Evolutionary conservation across 2,797 vertebrate genomes (phyloP), one percentile per base, ranked within the genome.

Genomic region (Miopithecus talapoin): DNA sequence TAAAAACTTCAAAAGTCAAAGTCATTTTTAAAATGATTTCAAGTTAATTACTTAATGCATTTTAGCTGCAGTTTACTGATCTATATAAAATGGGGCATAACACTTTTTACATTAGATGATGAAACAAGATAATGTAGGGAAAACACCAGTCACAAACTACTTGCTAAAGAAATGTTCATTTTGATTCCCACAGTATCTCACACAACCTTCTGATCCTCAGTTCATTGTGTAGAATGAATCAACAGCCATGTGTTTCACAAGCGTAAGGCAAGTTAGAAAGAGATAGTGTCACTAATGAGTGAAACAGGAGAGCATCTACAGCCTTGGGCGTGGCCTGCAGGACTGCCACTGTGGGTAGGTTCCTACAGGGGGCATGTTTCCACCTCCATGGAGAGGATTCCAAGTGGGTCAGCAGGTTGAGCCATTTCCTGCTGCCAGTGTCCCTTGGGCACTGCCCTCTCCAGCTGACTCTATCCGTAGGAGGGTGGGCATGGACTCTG

Each of bases 31-130:
- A 95, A 96, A 83, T 70, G 3, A 93, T 70, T 87, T 79, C 48
- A 95, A 36, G 43, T 53, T 92, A 95, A 84, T 89, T 89, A 16
- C 79, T 97, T 78, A 83, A 85, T 68, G 53, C 83, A 50, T 41
- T 83, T 95, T 74, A 76, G 59, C 11, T 84, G n/a, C 53, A 86
- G 33, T 43, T 96, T 86, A 64, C n/a, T 72, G 50, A 76, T 89
- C 28, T 53, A 80, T 43, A 81, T 43, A 85, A 95, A 95, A 86
- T 90, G 84, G 53, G 94, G 76, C 21, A 41, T 11, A 94, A 36
- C 85, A 39, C 6, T 2, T 46, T 89, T 88, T 83, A 68, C 30
- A 57, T 12, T 59, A 46, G 68, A 55, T 85, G 57, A 76, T 87
- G 19, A 96, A 97, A 91, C 30, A 48, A 78, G 36, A 46, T 72